Percentiles rank a stretch among this genome's conserved stretches.
Conservation (phyloP, 2,113 vertebrate genomes). For the Caloenas nicobarica region DNA sequence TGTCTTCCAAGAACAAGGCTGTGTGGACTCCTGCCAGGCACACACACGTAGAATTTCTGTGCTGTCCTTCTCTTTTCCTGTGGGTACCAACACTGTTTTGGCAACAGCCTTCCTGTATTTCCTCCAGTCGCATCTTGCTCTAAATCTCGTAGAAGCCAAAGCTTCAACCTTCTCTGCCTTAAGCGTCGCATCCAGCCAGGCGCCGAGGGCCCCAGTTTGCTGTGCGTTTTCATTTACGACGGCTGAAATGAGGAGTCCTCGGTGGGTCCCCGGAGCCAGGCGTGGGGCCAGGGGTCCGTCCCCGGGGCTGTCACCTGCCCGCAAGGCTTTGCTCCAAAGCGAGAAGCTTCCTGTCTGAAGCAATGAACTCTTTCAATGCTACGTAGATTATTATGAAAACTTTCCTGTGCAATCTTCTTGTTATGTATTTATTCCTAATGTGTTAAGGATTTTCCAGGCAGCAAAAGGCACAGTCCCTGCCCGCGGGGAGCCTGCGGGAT, state of each 20-base stretch:
- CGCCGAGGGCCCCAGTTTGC: neutral
- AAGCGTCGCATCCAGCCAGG: neutral
- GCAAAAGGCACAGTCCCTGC: neutral
- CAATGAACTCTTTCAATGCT: neutral
- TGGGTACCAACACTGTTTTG: neutral
- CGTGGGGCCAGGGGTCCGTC: rapidly evolving
- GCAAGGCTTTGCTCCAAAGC: neutral
- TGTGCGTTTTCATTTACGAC: neutral
- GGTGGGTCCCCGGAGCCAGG: neutral
- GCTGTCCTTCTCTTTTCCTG: conserved; percentile 2
- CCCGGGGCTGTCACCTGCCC: neutral
- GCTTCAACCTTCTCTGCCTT: neutral
- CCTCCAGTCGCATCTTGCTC: neutral
- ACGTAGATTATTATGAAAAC: neutral
- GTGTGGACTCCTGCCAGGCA: conserved; percentile 38
- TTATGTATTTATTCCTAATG: conserved; percentile 11
- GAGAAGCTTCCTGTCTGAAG: neutral
- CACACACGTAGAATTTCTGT: neutral
- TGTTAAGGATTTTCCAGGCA: conserved; percentile 3
- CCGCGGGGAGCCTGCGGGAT: neutral
- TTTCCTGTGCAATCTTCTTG: neutral
- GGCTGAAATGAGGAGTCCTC: neutral
- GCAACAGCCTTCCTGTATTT: conserved; percentile 6
- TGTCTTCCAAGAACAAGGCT: conserved; percentile 29
- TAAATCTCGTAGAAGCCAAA: neutral